Evolutionary conservation across 1,140 invertebrate species (phyloP), one percentile per base, ranked within the genome.

Genomic region (Meloidogyne hapla): DNA sequence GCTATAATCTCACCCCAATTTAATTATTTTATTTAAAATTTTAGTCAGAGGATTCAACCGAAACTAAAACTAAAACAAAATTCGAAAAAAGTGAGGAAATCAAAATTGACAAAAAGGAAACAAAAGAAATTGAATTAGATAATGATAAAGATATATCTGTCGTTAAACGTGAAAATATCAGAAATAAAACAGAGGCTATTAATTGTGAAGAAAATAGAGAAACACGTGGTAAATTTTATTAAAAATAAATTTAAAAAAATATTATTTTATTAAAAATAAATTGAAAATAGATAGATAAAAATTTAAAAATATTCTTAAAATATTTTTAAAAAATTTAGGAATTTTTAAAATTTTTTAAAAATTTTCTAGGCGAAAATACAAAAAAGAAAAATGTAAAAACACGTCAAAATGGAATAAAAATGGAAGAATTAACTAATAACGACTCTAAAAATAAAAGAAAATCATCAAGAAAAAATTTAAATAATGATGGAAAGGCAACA

Each of bases 11-110:
- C n/a, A n/a, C n/a, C n/a, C n/a, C n/a, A n/a, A n/a, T n/a, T n/a
- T n/a, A n/a, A n/a, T n/a, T n/a, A n/a, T n/a, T n/a, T n/a, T n/a
- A n/a, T n/a, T 69, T 15, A 15, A 33, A 38, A 12, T 69, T 69
- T 42, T 13, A 69, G 15, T 69, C 56, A 25, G 68, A 56, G 28
- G 64, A 28, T 18, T 18, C 64, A 40, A 18, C n/a, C 18, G 68
- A 69, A 23, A 15, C 40, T 23, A 69, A 69, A 69, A 45, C 25
- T 13, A 45, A 3, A 69, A 69, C 12, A 56, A 69, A 26, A 56
- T 15, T 15, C 1, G 42, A 56, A 42, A 33, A 1, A 26, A 69
- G 12, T 13, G 26, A 40, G 13, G 56, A 42, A 48, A 56, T 69
- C 26, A 38, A 56, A 12, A 6, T 28, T 68, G 8, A 68, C 0